Percentiles rank a stretch among this genome's conserved stretches.
Conservation (phyloP, 2,113 vertebrate species). For the Rhea americana region DNA sequence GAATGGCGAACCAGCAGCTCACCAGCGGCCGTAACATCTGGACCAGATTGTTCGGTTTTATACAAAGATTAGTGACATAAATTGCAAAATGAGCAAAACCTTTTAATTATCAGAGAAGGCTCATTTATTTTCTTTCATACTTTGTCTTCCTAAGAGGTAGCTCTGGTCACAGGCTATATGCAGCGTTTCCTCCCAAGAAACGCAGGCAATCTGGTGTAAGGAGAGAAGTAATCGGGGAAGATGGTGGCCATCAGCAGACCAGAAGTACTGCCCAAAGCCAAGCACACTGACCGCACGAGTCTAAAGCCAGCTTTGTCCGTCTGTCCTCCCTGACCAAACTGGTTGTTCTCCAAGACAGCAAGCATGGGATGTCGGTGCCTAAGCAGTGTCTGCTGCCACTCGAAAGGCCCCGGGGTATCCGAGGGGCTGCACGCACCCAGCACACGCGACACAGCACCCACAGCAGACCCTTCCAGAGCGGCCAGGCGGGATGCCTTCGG, state of each 20-base stretch:
- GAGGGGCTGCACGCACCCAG: not conserved
- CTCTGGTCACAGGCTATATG: not conserved
- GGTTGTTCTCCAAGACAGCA: not conserved
- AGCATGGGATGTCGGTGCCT: not conserved
- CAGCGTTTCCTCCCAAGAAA: not conserved
- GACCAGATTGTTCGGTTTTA: slow-evolving; percentile 21
- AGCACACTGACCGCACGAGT: not conserved
- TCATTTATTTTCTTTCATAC: not conserved
- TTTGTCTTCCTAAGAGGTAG: not conserved
- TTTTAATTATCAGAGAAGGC: slow-evolving; percentile 1
- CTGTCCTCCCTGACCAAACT: not conserved
- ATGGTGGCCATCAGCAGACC: not conserved
- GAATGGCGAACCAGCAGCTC: not conserved
- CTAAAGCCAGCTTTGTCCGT: not conserved
- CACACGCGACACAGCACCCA: not conserved
- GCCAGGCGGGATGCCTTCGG: not conserved
- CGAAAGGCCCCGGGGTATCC: not conserved
- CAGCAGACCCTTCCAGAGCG: not conserved
- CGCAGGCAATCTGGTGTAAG: rapidly evolving
- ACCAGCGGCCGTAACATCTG: slow-evolving; percentile 30
- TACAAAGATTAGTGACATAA: not conserved
- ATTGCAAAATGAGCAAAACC: not conserved
- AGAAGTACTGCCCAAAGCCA: not conserved
- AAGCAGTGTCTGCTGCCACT: not conserved
- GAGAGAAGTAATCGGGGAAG: not conserved